These are phyloP conservation scores for Corella eumyota DNA, from an alignment of 23 tunicate genomes.

Conservation along the genomic window DNA sequence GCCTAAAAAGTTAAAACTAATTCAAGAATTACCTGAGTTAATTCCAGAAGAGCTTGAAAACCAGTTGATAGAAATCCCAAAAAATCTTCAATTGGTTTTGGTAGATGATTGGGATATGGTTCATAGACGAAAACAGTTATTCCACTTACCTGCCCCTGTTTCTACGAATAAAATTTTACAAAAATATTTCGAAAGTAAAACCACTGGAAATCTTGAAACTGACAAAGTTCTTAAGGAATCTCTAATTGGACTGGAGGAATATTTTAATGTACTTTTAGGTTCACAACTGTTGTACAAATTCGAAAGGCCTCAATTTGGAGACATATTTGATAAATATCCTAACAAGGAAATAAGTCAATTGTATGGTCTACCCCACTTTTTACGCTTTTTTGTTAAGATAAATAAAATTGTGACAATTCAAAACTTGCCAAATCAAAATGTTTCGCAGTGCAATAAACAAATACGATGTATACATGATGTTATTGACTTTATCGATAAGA, in stretches of 20 bases:
- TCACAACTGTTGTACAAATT: constrained; percentile 78
- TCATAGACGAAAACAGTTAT: constrained; percentile 44
- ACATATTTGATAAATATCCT: constrained; percentile 53
- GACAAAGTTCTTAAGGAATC: constrained; percentile 24
- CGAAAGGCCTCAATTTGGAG: constrained; percentile 91
- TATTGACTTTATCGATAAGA: neutral
- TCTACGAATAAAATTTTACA: constrained; percentile 53
- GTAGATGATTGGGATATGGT: constrained; percentile 81
- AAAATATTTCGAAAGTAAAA: constrained; percentile 33
- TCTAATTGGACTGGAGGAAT: constrained; percentile 55
- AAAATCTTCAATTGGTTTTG: constrained; percentile 34
- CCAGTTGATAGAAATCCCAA: constrained; percentile 60
- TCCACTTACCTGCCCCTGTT: constrained; percentile 51
- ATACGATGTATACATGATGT: constrained; percentile 1
- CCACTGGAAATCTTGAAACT: neutral
- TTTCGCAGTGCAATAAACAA: neutral
- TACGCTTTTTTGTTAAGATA: constrained; percentile 58
- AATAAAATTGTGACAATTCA: constrained; percentile 11
- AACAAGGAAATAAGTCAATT: constrained; percentile 38
- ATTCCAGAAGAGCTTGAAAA: too few species aligned
- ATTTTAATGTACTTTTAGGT: constrained; percentile 81
- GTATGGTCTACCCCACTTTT: constrained; percentile 78
- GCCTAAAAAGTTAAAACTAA: too few species aligned
- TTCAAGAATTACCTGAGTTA: too few species aligned
- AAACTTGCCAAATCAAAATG: neutral